Evolutionary conservation across 2,797 vertebrate genomes (phyloP).

Genomic region (Diplodus sargus): DNA sequence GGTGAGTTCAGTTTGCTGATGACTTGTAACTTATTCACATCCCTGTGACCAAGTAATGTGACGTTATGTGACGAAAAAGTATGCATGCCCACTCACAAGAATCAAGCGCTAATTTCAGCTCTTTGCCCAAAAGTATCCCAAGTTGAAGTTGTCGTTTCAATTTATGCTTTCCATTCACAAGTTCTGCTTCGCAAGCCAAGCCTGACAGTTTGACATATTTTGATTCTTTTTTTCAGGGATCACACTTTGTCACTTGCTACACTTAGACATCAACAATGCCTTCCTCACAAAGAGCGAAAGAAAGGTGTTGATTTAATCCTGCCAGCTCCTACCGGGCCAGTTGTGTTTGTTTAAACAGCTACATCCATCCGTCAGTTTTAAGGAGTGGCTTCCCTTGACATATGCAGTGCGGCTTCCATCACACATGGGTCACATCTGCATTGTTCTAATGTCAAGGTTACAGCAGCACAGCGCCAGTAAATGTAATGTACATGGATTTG

Average conservation of each 20-base stretch:
- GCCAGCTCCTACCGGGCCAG: background rate
- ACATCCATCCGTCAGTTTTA: constrained; percentile 13
- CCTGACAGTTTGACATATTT: background rate
- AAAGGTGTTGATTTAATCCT: constrained; percentile 16
- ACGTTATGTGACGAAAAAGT: background rate
- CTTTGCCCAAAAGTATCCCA: background rate
- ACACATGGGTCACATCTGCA: constrained; percentile 2
- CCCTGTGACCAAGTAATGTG: constrained; percentile 4
- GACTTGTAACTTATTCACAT: constrained; percentile 23
- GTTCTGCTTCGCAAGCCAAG: background rate
- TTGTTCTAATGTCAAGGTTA: constrained; percentile 6
- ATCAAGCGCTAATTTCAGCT: background rate
- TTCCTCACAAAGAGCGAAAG: background rate
- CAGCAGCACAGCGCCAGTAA: background rate
- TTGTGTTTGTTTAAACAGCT: constrained; percentile 18
- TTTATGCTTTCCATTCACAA: background rate
- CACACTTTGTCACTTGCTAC: background rate
- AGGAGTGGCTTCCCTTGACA: background rate
- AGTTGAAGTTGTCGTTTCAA: background rate
- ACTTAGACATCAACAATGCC: background rate
- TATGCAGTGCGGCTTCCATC: background rate
- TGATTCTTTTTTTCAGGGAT: constrained; percentile 1
- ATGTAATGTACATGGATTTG: background rate
- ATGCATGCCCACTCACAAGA: background rate
- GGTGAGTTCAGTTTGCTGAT: constrained; percentile 7